Percentiles rank a stretch among this genome's conserved stretches.
These are phyloP conservation scores for Leucophora obtusa DNA, from an alignment of 2,888 invertebrate genomes.

Conservation along the genomic window DNA sequence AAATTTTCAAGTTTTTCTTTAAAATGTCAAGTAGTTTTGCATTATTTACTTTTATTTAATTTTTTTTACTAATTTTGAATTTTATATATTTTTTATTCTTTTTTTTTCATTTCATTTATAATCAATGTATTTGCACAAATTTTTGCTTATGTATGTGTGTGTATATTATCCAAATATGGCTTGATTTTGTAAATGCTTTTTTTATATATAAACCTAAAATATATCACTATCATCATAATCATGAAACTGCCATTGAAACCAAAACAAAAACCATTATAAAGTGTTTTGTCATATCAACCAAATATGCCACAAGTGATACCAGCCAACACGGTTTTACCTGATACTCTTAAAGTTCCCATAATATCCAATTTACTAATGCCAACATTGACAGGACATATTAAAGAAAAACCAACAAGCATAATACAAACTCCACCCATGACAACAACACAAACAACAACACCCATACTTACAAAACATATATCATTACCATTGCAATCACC, in stretches of 20 bases:
- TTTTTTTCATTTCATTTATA: slow-evolving; percentile 53
- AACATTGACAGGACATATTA: slow-evolving; percentile 27
- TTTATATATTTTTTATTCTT: slow-evolving; percentile 62
- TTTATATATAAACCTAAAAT: slow-evolving; percentile 45
- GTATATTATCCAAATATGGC: slow-evolving; percentile 59
- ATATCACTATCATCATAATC: slow-evolving; percentile 30
- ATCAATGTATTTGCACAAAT: slow-evolving; percentile 47
- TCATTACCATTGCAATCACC: too few relatives aligned
- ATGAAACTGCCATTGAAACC: slow-evolving; percentile 47
- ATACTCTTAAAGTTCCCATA: slow-evolving; percentile 68
- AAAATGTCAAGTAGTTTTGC: slow-evolving; percentile 18
- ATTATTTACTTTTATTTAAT: slow-evolving; percentile 47
- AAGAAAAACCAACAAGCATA: slow-evolving; percentile 30
- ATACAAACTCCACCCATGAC: slow-evolving; percentile 27
- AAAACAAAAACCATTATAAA: slow-evolving; percentile 53
- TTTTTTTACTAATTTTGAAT: slow-evolving; percentile 36
- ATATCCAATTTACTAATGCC: slow-evolving; percentile 57
- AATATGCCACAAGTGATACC: slow-evolving; percentile 71
- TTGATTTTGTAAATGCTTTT: slow-evolving; percentile 69
- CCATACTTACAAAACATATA: slow-evolving; percentile 43
- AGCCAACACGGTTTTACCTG: slow-evolving; percentile 65
- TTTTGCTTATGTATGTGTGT: slow-evolving; percentile 65
- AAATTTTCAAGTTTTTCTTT: slow-evolving; percentile 30
- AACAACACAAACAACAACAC: slow-evolving; percentile 46
- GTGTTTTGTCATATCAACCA: slow-evolving; percentile 77